Percentiles rank a stretch among this genome's conserved stretches.
These are phyloP conservation scores for Vimba vimba DNA, from an alignment of 2,113 vertebrate species.

Conservation along the genomic window DNA sequence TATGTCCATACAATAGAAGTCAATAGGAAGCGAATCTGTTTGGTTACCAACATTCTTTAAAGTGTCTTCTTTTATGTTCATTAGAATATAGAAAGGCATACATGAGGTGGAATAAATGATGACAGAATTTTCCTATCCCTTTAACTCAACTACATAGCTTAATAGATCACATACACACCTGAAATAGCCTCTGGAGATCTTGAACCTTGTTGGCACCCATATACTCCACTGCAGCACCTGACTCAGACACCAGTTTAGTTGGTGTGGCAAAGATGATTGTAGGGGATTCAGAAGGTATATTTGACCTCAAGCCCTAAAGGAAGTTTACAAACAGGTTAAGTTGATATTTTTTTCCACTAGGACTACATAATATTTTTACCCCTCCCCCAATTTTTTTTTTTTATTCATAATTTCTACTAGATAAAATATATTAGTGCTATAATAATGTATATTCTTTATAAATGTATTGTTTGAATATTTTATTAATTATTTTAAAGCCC, in stretches of 20 bases:
- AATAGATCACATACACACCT: constrained; percentile 70
- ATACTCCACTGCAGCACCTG: constrained; percentile 65
- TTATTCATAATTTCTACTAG: neutral
- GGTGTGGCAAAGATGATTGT: constrained; percentile 78
- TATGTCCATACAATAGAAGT: neutral
- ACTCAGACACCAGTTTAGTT: constrained; percentile 72
- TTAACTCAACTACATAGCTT: neutral
- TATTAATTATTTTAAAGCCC: too few species aligned
- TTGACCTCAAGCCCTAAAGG: constrained; percentile 80
- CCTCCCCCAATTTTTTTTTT: neutral
- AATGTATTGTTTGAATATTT: neutral
- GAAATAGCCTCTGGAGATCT: constrained; percentile 84
- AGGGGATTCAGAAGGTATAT: constrained; percentile 71
- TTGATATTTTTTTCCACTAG: neutral
- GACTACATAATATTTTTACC: neutral
- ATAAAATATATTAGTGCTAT: neutral
- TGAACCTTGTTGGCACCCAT: constrained; percentile 79
- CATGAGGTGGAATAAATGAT: neutral
- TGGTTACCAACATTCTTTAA: neutral
- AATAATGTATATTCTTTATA: neutral
- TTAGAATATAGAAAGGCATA: neutral
- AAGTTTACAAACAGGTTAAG: constrained; percentile 35
- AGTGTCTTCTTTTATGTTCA: neutral
- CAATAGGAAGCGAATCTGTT: neutral
- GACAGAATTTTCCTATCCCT: neutral